Evolutionary conservation across 2,888 invertebrate genomes (phyloP).

Genomic region (Syritta pipiens): DNA sequence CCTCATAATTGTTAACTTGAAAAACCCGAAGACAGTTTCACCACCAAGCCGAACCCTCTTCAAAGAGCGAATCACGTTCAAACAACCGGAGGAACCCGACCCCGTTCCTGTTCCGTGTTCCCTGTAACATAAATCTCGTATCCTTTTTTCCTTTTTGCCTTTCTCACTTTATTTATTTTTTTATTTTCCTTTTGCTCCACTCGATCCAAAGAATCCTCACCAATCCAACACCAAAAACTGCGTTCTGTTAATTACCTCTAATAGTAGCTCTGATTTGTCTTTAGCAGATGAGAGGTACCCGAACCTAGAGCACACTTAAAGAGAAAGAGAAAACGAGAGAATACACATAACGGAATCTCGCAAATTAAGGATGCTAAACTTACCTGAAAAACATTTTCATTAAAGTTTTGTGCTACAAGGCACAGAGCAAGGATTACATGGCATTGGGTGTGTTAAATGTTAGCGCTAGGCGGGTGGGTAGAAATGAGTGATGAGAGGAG

Average conservation of each 20-base stretch:
- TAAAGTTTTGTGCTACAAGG: conserved; percentile 48
- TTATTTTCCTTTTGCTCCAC: neutral
- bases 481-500: neutral
- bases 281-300: conserved; percentile 36
- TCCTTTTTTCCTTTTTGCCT: conserved; percentile 2
- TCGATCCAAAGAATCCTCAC: neutral
- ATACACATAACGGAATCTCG: conserved; percentile 30
- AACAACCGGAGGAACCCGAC: conserved; percentile 22
- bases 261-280: conserved; percentile 69
- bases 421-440: conserved; percentile 56
- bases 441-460: conserved; percentile 50
- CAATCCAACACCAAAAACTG: conserved; percentile 47
- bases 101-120: too few species aligned
- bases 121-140: conserved; percentile 49
- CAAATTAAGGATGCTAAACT: conserved; percentile 62
- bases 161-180: neutral
- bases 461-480: neutral
- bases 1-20: conserved; percentile 56
- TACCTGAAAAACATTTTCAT: conserved; percentile 69
- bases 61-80: conserved; percentile 37
- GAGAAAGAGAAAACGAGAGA: conserved; percentile 27
- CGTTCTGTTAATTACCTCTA: conserved; percentile 68
- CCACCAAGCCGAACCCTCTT: conserved; percentile 1
- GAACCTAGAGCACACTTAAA: conserved; percentile 50
- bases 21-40: conserved; percentile 52